phyloP scores from a whole-genome alignment of 2,797 vertebrate genomes.

The Acipenser oxyrinchus region DNA sequence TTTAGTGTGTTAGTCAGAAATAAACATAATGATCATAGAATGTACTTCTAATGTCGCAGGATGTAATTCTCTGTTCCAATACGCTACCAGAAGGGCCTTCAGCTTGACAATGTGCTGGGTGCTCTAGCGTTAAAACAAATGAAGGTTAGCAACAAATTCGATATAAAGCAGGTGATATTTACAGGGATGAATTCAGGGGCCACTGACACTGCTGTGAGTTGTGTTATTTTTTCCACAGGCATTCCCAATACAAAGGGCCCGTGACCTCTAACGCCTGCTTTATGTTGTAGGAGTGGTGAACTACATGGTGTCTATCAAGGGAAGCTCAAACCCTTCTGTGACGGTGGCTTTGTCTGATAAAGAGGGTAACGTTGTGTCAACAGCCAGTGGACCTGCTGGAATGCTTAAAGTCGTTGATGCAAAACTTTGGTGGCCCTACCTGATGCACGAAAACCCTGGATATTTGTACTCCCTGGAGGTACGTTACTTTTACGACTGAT shows the following conservation, averaged over 20 bases:
- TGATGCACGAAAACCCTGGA: slow-evolving; percentile 79
- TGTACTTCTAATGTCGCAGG: too few species aligned
- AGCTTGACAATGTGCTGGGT: too few species aligned
- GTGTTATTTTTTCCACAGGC: slow-evolving; percentile 13
- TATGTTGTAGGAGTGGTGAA: slow-evolving; percentile 61
- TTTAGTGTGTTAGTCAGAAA: too few species aligned
- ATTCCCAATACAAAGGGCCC: not conserved
- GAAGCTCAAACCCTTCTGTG: slow-evolving; percentile 47
- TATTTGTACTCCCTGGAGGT: slow-evolving; percentile 86
- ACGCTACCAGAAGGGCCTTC: too few species aligned
- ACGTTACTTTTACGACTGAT: slow-evolving; percentile 12
- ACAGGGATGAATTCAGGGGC: too few species aligned
- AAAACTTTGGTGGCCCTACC: slow-evolving; percentile 89
- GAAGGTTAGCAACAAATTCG: too few species aligned
- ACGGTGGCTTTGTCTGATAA: slow-evolving; percentile 62
- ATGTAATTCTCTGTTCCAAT: too few species aligned
- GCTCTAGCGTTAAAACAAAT: too few species aligned
- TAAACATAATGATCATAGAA: too few species aligned
- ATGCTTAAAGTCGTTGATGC: slow-evolving; percentile 68
- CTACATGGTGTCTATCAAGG: slow-evolving; percentile 62
- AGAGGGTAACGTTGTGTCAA: slow-evolving; percentile 61
- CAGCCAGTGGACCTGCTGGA: slow-evolving; percentile 43
- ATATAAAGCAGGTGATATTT: too few species aligned
- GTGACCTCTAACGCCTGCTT: not conserved
- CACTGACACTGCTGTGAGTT: slow-evolving; percentile 6